Evolutionary conservation across 2,113 vertebrate species (phyloP), one percentile per base, ranked within the genome.

Genomic region (Azemiops feae): DNA sequence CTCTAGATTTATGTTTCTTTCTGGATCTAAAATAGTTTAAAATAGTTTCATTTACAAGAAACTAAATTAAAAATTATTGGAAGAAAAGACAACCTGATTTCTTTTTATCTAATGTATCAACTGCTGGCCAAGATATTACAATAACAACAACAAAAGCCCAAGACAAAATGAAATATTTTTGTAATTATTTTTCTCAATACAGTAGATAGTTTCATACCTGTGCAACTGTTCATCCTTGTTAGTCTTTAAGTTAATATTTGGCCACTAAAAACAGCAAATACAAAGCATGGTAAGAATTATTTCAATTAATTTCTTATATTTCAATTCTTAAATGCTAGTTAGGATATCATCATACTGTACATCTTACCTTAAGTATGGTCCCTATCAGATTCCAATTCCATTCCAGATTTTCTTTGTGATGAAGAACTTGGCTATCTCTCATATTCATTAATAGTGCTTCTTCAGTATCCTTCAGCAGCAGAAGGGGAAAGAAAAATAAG

Each of bases 161-260:
- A n/a, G 87, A 54, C 52, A 53, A n/a, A n/a, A 47, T 22, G 30
- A 54, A 88, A 34, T 34, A 3, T 54, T 88, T 54, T 54, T n/a
- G 16, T 52, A 34, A 34, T 18, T 92, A 43, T 86, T 34, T 39
- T 1, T 91, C 90, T 92, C 25, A 14, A 91, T 0, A 1, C 43
- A 91, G 64, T 91, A 74, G 69, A 18, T n/a, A 74, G 90, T 95
- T 96, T 97, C 98, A 96, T 98, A 99, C 99, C 97, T 99, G 98
- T 99, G 99, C 96, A 99, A 98, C 30, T 99, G 99, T 95, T 99
- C 99, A 97, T 99, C 99, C 98, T 99, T 99, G 97, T 99, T 99
- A 97, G 98, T 99, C 96, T 98, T 99, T 93, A 99, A 98, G 97
- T 98, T 99, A 96, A 99, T 97, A 97, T 99, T 98, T 97, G 99